Base-by-base conservation (phyloP, 2,888 invertebrate genomes). In the Lepidochrysops patricia region DNA sequence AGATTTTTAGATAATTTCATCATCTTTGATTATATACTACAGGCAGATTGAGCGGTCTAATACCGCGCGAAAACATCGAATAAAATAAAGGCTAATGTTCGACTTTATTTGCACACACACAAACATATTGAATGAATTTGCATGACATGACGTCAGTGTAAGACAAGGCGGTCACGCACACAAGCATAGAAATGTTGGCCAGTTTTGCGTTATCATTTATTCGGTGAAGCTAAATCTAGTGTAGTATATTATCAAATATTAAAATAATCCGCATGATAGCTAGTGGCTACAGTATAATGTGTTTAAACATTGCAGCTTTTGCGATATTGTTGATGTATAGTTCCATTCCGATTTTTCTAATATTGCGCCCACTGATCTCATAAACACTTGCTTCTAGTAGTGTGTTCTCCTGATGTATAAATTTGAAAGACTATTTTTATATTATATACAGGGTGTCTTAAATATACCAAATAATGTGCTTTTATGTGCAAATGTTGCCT, bases 401-500 rank as follows among this genome's bases (percentile, higher is more conserved):
- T 83, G 82, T 82, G 75, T 76, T 71, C 84, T 86, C 86, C 87
- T 86, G 80, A 77, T 75, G 70, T 69, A 68, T 73, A 74, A 74
- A 74, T 73, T 57, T 57, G 49, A 63, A 74, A 77, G 76, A 82
- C 75, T 86, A 86, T 86, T 87, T 87, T 86, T 82, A 80, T 88
- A 85, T 76, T 69, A 74, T 87, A 86, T 87, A 88, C 88, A 89
- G 88, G 87, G 87, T 88, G 87, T 84, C 80, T 72, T 77, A 72
- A 82, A 81, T 82, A 87, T 84, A 88, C 87, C 87, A 88, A 89
- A 88, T 79, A 66, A 82, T 80, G 81, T 84, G 87, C 87, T 87
- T 89, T 86, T 86, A 85, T 77, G 80, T 81, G 80, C 77, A 81
- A 79, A 72, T 77, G 80, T 86, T 86, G 87, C 87, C 87, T 87